Evolutionary conservation across 2,797 vertebrate species (phyloP).

Genomic region (Parotocinclus haroldoi): DNA sequence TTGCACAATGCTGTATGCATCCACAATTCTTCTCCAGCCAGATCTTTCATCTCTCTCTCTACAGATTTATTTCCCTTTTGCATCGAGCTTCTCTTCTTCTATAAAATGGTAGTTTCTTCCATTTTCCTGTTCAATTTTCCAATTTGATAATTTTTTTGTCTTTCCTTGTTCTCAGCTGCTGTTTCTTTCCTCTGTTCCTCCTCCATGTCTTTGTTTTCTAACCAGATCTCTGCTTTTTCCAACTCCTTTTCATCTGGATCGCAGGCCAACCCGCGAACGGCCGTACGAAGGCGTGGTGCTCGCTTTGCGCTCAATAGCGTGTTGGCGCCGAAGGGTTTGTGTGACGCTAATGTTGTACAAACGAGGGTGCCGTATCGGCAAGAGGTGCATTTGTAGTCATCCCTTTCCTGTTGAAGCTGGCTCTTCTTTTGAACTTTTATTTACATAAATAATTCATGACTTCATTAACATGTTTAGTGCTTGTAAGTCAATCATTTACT

Average conservation of each 20-base stretch:
- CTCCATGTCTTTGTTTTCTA: conserved; percentile 32
- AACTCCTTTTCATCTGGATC: conserved; percentile 36
- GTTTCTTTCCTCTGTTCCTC: conserved; percentile 26
- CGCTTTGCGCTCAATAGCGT: background rate
- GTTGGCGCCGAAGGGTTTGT: background rate
- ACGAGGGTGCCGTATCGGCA: too few species aligned
- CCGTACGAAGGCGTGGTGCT: conserved; percentile 9
- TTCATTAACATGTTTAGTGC: too few species aligned
- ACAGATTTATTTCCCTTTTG: conserved; percentile 5
- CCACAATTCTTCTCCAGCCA: too few species aligned
- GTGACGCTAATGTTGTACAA: too few species aligned
- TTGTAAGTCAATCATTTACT: too few species aligned
- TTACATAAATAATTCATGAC: too few species aligned
- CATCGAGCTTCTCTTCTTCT: conserved; percentile 4
- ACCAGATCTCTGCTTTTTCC: conserved; percentile 48
- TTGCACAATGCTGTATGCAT: too few species aligned
- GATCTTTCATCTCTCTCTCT: too few species aligned
- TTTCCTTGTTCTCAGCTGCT: conserved; percentile 10
- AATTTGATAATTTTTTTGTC: conserved; percentile 3
- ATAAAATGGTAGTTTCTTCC: conserved; percentile 8
- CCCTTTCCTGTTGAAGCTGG: too few species aligned
- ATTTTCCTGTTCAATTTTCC: conserved; percentile 2
- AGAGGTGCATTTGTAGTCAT: too few species aligned
- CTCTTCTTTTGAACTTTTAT: too few species aligned
- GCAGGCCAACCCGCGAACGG: conserved; percentile 29